Evolutionary conservation across 2,113 vertebrate species (phyloP), one percentile per base, ranked within the genome.

Genomic region (Halichoeres trimaculatus): DNA sequence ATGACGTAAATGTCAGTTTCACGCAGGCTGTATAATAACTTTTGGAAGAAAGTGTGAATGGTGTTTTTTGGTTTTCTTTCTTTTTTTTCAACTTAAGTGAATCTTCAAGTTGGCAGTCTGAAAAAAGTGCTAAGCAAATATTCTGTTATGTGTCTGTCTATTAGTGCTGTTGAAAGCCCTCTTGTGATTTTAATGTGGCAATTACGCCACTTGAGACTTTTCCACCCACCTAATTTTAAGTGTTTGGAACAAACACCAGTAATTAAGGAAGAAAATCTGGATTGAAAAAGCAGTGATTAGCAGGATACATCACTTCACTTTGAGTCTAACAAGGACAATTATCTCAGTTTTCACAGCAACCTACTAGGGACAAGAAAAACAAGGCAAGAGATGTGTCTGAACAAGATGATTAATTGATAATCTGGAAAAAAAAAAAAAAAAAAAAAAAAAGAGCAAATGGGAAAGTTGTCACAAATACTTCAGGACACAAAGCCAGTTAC

Each of bases 91-190:
- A n/a, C n/a, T n/a, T n/a, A n/a, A n/a, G n/a, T n/a, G 13, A 12
- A 5, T 12, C 16, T 43, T 43, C 2, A 4, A 43, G 6, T 13
- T 1, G 16, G 41, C 13, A 14, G 4, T 65, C 19, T 24, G 34
- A n/a, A 17, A 9, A 19, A 54, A 20, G 45, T 69, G 53, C 24
- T 20, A 17, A 55, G 34, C 19, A 76, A 64, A 76, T 70, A 57
- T 69, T 53, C 41, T 26, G 26, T 9, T 60, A 26, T 58, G 12
- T 65, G 34, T 43, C 50, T 47, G 57, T 69, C 14, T 50, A 22
- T n/a, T 57, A 20, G 4, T 1, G 23, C n/a, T 57, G 24, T 62
- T 67, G 20, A 57, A 19, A 19, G 17, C 17, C 16, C 22, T 23
- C 38, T 47, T 54, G 34, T 70, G 45, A 63, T 30, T 58, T 67